Conservation (phyloP, 2,797 vertebrate species). For the Brachymystax lenok region DNA sequence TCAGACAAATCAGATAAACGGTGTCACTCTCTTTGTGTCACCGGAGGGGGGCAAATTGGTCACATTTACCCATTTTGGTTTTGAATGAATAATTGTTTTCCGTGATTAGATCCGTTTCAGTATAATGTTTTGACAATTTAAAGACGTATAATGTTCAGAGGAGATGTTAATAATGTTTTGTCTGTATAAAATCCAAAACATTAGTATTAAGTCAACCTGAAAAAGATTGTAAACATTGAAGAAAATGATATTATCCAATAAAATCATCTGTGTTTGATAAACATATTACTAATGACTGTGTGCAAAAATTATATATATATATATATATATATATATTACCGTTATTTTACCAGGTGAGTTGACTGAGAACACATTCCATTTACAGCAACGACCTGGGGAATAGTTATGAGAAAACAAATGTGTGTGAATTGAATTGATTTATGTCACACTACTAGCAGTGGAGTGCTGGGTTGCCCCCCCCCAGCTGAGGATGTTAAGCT, state of each 20-base stretch:
- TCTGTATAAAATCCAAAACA: background rate
- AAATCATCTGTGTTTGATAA: too few relatives aligned
- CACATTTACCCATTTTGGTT: conserved; percentile 28
- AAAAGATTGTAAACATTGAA: background rate
- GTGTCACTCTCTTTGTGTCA: background rate
- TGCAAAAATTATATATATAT: too few relatives aligned
- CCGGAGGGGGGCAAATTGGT: background rate
- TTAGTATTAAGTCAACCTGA: background rate
- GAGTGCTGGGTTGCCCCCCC: background rate
- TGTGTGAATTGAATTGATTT: too few relatives aligned
- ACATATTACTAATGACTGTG: too few relatives aligned
- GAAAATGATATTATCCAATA: background rate
- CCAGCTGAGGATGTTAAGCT: background rate
- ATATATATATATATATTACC: too few relatives aligned
- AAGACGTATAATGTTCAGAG: background rate
- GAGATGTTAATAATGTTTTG: background rate
- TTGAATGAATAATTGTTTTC: conserved; percentile 28
- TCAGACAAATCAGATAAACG: background rate
- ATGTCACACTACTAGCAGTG: background rate
- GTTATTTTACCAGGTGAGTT: too few relatives aligned
- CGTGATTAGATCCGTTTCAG: conserved; percentile 18
- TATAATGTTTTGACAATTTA: background rate
- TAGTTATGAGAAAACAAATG: too few relatives aligned
- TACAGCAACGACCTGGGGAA: too few relatives aligned
- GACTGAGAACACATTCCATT: too few relatives aligned